Evolutionary conservation across 2,888 invertebrate species (phyloP).

Genomic region (Orthosia cruda): DNA sequence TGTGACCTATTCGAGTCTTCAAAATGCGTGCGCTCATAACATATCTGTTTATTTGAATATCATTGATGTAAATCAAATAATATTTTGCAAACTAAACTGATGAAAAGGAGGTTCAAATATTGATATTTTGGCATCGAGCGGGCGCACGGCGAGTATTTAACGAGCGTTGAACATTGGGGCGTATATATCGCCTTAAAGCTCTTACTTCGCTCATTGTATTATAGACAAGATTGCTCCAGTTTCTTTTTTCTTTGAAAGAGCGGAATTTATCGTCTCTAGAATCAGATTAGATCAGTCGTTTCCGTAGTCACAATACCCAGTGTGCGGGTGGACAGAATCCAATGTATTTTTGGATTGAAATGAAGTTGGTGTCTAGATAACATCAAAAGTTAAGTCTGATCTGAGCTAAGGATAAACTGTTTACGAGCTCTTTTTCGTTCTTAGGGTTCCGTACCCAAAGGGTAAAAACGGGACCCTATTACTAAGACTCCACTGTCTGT

Average conservation of each 20-base stretch:
- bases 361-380: conserved; percentile 13
- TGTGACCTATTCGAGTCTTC: too few species aligned
- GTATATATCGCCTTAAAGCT: conserved; percentile 6
- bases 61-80: too few species aligned
- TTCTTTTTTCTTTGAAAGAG: conserved; percentile 11
- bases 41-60: too few species aligned
- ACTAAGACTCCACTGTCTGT: too few species aligned
- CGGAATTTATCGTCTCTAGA: conserved; percentile 29
- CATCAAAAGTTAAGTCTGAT: conserved; percentile 3
- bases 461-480: too few species aligned
- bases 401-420: neutral
- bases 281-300: conserved; percentile 40
- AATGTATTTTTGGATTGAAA: conserved; percentile 29
- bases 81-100: too few species aligned
- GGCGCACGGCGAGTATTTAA: too few species aligned
- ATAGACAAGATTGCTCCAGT: conserved; percentile 34
- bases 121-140: too few species aligned
- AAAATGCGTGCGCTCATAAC: too few species aligned
- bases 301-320: conserved; percentile 8
- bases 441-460: too few species aligned
- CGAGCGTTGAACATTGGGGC: too few species aligned
- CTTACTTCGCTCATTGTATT: conserved; percentile 28
- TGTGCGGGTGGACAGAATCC: conserved; percentile 7
- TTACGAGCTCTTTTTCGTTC: neutral
- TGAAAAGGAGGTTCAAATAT: too few species aligned